These are phyloP conservation scores for Pseudanteris insignis DNA, from an alignment of 2,888 invertebrate species.

Conservation along the genomic window DNA sequence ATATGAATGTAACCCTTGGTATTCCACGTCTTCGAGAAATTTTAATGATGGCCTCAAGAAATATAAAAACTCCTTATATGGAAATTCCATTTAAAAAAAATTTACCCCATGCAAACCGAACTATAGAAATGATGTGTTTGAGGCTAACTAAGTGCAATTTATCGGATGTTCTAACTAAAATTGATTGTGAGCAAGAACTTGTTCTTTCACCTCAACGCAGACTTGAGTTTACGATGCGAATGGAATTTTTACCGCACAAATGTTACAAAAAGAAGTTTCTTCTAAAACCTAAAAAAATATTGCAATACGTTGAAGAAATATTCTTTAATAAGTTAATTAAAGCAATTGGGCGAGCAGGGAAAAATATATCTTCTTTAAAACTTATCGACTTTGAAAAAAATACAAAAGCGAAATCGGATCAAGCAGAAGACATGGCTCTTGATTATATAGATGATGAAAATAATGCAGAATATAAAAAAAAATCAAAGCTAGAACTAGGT, in stretches of 20 bases:
- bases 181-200: conserved; percentile 71
- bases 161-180: conserved; percentile 75
- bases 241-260: conserved; percentile 78
- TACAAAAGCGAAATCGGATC: neutral
- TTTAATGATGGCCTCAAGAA: conserved; percentile 93
- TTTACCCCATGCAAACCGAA: conserved; percentile 67
- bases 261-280: conserved; percentile 79
- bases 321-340: conserved; percentile 77
- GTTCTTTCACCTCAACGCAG: conserved; percentile 68
- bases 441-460: conserved; percentile 30
- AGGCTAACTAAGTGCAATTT: conserved; percentile 82
- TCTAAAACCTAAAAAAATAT: conserved; percentile 75
- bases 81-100: conserved; percentile 82
- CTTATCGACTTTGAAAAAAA: conserved; percentile 6
- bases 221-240: conserved; percentile 75
- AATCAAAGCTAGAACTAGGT: conserved; percentile 44
- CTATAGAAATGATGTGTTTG: conserved; percentile 74
- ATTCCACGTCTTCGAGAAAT: conserved; percentile 97
- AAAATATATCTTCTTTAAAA: conserved; percentile 56
- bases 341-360: conserved; percentile 72
- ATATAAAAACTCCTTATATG: conserved; percentile 95
- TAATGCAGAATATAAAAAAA: neutral
- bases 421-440: conserved; percentile 60
- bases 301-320: conserved; percentile 78
- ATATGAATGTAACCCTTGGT: conserved; percentile 99